Percentiles rank a stretch among this genome's conserved stretches.
Evolutionary conservation across 1,140 invertebrate species (phyloP).

Genomic region (Sesamia nonagrioides): DNA sequence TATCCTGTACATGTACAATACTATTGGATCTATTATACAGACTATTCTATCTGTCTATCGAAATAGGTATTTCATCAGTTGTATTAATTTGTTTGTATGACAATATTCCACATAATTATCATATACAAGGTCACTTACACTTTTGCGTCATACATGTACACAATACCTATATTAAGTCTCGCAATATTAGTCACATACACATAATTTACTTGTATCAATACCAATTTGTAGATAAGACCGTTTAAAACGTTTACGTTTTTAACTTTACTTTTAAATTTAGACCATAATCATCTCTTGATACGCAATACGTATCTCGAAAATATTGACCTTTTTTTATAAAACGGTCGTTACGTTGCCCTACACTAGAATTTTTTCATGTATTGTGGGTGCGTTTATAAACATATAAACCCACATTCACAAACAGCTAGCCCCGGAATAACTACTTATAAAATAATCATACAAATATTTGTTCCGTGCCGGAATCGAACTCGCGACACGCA

Average conservation of each 20-base stretch:
- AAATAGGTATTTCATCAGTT: conserved; percentile 41
- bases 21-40: not conserved
- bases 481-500: too few species aligned
- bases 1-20: not conserved
- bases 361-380: too few species aligned
- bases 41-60: too few species aligned
- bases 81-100: not conserved
- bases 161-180: too few species aligned
- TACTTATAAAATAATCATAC: too few species aligned
- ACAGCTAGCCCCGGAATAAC: too few species aligned
- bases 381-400: too few species aligned
- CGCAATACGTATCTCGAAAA: too few species aligned
- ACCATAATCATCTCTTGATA: not conserved
- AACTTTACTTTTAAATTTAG: not conserved
- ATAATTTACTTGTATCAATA: not conserved
- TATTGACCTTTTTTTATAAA: too few species aligned
- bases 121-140: conserved; percentile 10
- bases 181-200: not conserved
- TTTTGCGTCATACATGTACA: conserved; percentile 29
- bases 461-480: too few species aligned
- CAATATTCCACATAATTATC: conserved; percentile 11
- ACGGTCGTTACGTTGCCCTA: too few species aligned
- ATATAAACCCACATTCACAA: too few species aligned
- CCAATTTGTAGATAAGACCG: not conserved
- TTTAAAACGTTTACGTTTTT: not conserved